phyloP scores from a whole-genome alignment of 2,797 vertebrate species.

The Pipistrellus pygmaeus region DNA sequence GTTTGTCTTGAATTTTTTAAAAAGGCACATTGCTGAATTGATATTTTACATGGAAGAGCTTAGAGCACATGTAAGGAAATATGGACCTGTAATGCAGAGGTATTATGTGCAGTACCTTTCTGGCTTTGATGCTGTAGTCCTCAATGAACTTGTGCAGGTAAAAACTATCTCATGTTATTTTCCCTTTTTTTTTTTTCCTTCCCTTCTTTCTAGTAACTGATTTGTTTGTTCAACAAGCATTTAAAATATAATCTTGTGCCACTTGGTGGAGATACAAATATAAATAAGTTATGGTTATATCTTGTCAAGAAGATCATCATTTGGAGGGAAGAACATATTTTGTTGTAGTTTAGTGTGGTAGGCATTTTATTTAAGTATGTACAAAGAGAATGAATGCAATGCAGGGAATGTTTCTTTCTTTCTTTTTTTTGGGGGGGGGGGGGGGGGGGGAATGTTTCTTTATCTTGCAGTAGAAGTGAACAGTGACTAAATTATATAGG shows the following conservation, averaged over 20 bases:
- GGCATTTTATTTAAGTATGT: background rate
- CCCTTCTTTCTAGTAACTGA: background rate
- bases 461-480: background rate
- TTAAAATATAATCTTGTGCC: background rate
- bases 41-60: conserved; percentile 99
- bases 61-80: conserved; percentile 96
- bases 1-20: conserved; percentile 46
- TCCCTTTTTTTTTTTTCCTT: conserved; percentile 44
- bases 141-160: conserved; percentile 99
- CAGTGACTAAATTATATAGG: background rate
- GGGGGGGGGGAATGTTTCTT: background rate
- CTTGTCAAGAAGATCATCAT: background rate
- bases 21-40: conserved; percentile 97
- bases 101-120: conserved; percentile 99
- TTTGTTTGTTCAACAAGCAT: conserved; percentile 29
- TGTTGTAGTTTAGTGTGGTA: background rate
- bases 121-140: conserved; percentile 98
- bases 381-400: background rate
- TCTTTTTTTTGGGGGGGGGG: no score
- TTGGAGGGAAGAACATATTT: background rate
- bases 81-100: conserved; percentile 98
- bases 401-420: background rate
- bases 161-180: conserved; percentile 7
- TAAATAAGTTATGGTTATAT: background rate
- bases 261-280: background rate